phyloP scores from a whole-genome alignment of 2,797 vertebrate species.

The Syngnathus acus region DNA sequence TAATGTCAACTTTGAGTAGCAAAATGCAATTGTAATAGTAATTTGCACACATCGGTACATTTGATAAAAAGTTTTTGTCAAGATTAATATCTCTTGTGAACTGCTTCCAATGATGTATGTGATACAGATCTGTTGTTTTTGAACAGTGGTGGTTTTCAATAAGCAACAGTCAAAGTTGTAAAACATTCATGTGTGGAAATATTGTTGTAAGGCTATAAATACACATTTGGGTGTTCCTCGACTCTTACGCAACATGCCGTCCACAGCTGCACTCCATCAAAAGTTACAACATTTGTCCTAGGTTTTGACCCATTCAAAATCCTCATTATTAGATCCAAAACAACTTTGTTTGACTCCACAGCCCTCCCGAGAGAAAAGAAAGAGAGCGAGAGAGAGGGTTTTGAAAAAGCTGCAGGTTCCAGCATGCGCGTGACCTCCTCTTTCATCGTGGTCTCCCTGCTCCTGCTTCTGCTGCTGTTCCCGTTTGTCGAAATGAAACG shows the following conservation, averaged over 20 bases:
- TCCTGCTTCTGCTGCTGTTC: conserved; percentile 77
- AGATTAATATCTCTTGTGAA: not conserved
- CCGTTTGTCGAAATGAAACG: conserved; percentile 65
- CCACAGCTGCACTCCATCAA: conserved; percentile 2
- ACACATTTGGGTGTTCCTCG: not conserved
- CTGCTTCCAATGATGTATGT: not conserved
- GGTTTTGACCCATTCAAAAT: not conserved
- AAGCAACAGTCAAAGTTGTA: not conserved
- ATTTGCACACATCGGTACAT: not conserved
- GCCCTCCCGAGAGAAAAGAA: conserved; percentile 8
- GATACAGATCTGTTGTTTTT: too few relatives aligned
- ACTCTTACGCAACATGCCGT: not conserved
- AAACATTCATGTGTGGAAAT: not conserved
- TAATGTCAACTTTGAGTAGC: too few relatives aligned
- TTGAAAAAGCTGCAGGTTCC: conserved; percentile 1
- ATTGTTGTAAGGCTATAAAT: not conserved
- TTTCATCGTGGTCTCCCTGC: conserved; percentile 62
- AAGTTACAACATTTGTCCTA: not conserved
- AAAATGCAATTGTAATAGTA: not conserved
- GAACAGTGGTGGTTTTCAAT: not conserved
- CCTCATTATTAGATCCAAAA: not conserved
- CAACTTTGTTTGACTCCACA: conserved; percentile 2
- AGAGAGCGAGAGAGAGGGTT: not conserved
- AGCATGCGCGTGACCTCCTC: conserved; percentile 47
- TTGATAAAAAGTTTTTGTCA: not conserved